These are phyloP conservation scores for Hyposoter didymator DNA, from an alignment of 2,888 invertebrate genomes.

Conservation along the genomic window DNA sequence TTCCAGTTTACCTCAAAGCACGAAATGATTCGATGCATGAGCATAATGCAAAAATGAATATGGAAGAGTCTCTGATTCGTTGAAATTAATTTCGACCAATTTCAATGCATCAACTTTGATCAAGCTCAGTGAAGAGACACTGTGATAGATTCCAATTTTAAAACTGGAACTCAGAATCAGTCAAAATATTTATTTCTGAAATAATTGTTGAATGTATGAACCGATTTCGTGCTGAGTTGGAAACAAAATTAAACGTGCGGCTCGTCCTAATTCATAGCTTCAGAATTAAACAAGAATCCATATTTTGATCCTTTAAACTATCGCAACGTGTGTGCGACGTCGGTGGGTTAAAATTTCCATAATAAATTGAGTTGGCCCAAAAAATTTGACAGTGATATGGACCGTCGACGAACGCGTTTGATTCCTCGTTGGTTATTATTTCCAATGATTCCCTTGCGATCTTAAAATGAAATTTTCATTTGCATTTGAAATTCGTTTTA, in stretches of 20 bases:
- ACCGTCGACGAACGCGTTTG: background rate
- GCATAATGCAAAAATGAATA: background rate
- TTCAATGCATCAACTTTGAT: background rate
- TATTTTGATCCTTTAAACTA: no score
- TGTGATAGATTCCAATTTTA: background rate
- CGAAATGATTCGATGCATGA: background rate
- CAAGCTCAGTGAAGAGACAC: background rate
- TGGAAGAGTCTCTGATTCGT: background rate
- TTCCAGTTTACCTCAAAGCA: background rate
- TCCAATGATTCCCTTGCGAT: background rate
- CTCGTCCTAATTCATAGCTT: background rate
- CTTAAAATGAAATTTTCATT: background rate
- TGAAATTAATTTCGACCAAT: background rate
- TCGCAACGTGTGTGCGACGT: background rate
- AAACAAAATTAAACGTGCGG: background rate
- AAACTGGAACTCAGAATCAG: background rate
- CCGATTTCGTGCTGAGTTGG: background rate
- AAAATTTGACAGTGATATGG: background rate
- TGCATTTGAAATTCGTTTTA: background rate
- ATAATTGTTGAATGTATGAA: background rate
- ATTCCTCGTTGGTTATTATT: background rate
- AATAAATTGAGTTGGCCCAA: background rate
- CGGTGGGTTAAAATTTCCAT: background rate
- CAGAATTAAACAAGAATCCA: background rate
- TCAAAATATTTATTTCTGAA: background rate